phyloP scores from a whole-genome alignment of 2,888 invertebrate species.

The Agrotis segetum region DNA sequence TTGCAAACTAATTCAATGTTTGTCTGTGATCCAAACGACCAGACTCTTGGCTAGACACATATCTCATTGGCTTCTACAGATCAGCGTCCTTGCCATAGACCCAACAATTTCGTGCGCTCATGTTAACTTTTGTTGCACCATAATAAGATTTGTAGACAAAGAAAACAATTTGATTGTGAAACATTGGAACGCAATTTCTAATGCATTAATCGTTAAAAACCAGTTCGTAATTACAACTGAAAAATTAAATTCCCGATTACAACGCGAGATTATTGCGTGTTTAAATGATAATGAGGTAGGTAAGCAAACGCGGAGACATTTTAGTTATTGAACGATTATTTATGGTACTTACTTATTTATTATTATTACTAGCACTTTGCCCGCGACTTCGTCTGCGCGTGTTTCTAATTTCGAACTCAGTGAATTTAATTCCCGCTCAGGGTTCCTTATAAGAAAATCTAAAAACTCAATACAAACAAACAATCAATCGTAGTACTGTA shows the following conservation, averaged over 20 bases:
- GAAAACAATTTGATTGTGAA: constrained; percentile 10
- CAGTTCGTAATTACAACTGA: background rate
- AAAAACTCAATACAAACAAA: no score
- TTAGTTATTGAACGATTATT: background rate
- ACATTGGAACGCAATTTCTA: background rate
- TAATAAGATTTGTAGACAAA: background rate
- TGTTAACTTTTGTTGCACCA: background rate
- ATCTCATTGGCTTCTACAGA: constrained; percentile 23
- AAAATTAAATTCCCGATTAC: background rate
- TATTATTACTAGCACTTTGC: no score
- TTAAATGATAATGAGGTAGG: constrained; percentile 4
- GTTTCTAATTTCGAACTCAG: no score
- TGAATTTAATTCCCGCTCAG: no score
- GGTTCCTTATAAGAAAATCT: no score
- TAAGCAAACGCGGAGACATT: constrained; percentile 15
- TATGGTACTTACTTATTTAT: background rate
- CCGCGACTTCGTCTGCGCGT: no score
- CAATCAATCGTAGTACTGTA: no score
- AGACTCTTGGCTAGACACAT: constrained; percentile 13
- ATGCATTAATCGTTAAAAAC: background rate
- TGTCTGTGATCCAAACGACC: background rate
- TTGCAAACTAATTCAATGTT: no score
- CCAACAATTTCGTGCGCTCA: constrained; percentile 4
- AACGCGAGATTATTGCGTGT: constrained; percentile 3
- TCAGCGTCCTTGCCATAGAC: constrained; percentile 5